Conservation (phyloP, 2,888 invertebrate species). For the Adela reaumurella region DNA sequence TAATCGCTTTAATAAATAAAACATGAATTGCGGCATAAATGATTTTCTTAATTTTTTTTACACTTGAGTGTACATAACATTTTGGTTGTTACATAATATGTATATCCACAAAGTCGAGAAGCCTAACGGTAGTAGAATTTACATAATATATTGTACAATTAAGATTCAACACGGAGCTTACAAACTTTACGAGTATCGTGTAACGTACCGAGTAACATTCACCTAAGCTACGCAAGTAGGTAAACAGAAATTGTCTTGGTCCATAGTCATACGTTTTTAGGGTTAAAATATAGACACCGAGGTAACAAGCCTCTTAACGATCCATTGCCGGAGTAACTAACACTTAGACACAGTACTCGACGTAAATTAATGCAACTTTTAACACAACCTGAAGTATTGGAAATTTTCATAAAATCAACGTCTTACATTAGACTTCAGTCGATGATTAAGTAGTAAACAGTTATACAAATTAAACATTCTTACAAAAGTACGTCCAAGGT, state of each 20-base stretch:
- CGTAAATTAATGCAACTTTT: not conserved
- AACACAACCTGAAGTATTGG: not conserved
- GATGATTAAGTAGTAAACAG: not conserved
- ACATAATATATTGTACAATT: slow-evolving; percentile 43
- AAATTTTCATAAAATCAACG: not conserved
- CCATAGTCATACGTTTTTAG: not conserved
- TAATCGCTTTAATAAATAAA: not conserved
- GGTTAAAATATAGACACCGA: not conserved
- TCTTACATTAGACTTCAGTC: not conserved
- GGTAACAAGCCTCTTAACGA: too few relatives aligned
- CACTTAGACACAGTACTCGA: not conserved
- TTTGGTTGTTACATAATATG: slow-evolving; percentile 50
- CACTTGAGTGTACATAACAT: slow-evolving; percentile 47
- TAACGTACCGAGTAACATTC: slow-evolving; percentile 21
- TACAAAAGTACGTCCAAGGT: too few relatives aligned
- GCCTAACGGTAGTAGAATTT: slow-evolving; percentile 51
- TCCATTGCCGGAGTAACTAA: too few relatives aligned
- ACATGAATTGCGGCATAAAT: not conserved
- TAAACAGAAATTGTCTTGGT: not conserved
- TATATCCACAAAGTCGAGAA: slow-evolving; percentile 48
- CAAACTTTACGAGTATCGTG: slow-evolving; percentile 25
- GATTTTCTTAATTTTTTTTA: slow-evolving; percentile 36
- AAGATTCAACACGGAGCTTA: slow-evolving; percentile 30
- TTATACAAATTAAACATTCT: not conserved
- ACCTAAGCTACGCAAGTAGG: not conserved